Conservation (phyloP, 35 echinoderm and acorn worm species). For the Apostichopus parvimensis region DNA sequence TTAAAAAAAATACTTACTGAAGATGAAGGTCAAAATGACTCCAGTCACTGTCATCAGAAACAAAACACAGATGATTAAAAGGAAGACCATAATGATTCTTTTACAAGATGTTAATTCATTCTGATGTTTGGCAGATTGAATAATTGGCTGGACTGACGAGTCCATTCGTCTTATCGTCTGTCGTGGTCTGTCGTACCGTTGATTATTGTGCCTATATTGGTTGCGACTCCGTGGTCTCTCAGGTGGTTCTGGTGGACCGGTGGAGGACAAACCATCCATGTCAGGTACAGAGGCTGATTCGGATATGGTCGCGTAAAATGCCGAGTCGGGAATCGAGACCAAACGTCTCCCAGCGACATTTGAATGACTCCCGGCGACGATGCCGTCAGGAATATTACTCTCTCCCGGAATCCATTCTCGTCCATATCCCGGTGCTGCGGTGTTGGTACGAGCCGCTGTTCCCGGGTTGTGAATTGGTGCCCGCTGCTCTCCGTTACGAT, state of each 20-base stretch:
- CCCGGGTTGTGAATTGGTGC: neutral
- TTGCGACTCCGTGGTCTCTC: neutral
- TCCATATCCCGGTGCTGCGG: neutral
- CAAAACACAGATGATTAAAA: neutral
- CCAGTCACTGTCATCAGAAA: neutral
- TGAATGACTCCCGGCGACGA: conserved; percentile 4
- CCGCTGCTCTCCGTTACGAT: neutral
- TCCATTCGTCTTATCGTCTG: neutral
- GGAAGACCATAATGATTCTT: conserved; percentile 3
- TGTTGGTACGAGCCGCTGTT: neutral
- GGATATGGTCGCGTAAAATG: conserved; percentile 30
- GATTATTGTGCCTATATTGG: neutral
- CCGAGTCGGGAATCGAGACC: conserved; percentile 26
- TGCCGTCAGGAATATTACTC: conserved; percentile 24
- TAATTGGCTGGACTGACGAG: neutral
- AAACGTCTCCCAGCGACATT: conserved; percentile 13
- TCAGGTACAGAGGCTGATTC: neutral
- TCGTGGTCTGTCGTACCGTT: neutral
- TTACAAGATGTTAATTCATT: neutral
- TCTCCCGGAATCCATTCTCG: conserved; percentile 12
- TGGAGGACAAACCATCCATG: neutral
- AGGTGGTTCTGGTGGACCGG: conserved; percentile 7
- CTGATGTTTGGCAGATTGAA: neutral
- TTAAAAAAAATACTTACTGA: conserved; percentile 8
- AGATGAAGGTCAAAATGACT: conserved; percentile 1